Percentiles rank a stretch among this genome's conserved stretches.
Conservation (phyloP, 2,888 invertebrate genomes). For the Halocaridina rubra region DNA sequence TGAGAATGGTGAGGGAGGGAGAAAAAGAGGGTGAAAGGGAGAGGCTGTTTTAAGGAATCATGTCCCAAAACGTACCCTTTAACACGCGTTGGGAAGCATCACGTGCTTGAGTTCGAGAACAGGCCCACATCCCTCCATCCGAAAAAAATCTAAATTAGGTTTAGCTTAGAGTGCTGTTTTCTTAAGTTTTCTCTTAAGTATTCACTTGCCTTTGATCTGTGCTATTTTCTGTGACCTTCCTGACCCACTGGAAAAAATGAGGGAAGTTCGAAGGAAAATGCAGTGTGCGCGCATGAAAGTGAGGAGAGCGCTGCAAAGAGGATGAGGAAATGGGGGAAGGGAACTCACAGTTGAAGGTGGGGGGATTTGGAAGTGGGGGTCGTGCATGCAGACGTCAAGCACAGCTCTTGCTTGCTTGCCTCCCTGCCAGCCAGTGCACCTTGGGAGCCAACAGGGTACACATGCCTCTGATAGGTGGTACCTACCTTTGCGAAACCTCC, state of each 20-base stretch:
- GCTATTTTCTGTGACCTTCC: too few species aligned
- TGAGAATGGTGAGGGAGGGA: too few species aligned
- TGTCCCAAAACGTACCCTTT: background rate
- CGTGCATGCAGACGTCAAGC: slow-evolving; percentile 57
- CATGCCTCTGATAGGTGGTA: background rate
- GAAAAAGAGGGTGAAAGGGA: background rate
- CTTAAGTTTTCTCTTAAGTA: too few species aligned
- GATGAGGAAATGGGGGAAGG: background rate
- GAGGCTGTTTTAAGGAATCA: background rate
- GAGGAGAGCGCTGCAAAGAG: background rate
- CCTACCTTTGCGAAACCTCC: too few species aligned
- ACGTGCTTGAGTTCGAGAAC: background rate
- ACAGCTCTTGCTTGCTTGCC: slow-evolving; percentile 46
- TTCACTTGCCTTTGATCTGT: too few species aligned
- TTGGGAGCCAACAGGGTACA: background rate
- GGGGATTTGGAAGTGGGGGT: background rate
- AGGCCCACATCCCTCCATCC: background rate
- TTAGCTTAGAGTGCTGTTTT: too few species aligned
- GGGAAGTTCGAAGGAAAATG: background rate
- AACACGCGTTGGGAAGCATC: background rate
- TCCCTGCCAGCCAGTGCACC: background rate
- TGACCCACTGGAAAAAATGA: background rate
- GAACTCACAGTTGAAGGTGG: background rate
- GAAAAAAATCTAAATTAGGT: background rate
- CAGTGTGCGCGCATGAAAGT: background rate